These are phyloP conservation scores for Flabesymbios commensalis DNA, from an alignment of 2,888 invertebrate genomes.

Conservation along the genomic window DNA sequence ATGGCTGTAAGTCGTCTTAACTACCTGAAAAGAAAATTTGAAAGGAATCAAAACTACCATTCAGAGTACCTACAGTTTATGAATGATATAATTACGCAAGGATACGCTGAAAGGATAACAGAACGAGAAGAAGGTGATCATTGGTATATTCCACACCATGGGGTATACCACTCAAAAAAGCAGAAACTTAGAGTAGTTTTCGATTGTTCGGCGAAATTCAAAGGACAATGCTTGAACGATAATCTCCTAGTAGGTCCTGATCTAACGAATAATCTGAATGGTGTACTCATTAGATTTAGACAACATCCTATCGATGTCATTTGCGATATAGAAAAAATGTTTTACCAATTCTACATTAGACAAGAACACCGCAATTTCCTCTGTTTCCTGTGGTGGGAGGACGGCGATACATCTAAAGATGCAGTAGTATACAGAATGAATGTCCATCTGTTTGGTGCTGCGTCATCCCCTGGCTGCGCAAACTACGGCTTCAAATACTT, in stretches of 20 bases:
- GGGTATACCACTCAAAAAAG: neutral
- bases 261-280: neutral
- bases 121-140: neutral
- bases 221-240: neutral
- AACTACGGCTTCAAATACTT: neutral
- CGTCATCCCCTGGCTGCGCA: neutral
- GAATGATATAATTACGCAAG: slow-evolving; percentile 2
- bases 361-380: neutral
- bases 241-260: slow-evolving; percentile 6
- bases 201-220: neutral
- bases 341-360: neutral
- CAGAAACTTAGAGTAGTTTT: slow-evolving; percentile 2
- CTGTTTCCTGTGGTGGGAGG: slow-evolving; percentile 7
- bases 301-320: neutral
- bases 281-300: neutral
- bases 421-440: neutral
- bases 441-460: slow-evolving; percentile 1
- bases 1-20: neutral
- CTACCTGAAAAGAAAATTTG: neutral
- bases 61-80: slow-evolving; percentile 3
- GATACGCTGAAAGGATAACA: slow-evolving; percentile 9
- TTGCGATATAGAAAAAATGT: slow-evolving; percentile 4
- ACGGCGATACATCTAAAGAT: neutral
- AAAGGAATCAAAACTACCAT: neutral
- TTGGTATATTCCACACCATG: slow-evolving; percentile 10